Percentiles rank a stretch among this genome's conserved stretches.
Evolutionary conservation across 2,113 vertebrate genomes (phyloP).

Genomic region (Cebidichthys violaceus): DNA sequence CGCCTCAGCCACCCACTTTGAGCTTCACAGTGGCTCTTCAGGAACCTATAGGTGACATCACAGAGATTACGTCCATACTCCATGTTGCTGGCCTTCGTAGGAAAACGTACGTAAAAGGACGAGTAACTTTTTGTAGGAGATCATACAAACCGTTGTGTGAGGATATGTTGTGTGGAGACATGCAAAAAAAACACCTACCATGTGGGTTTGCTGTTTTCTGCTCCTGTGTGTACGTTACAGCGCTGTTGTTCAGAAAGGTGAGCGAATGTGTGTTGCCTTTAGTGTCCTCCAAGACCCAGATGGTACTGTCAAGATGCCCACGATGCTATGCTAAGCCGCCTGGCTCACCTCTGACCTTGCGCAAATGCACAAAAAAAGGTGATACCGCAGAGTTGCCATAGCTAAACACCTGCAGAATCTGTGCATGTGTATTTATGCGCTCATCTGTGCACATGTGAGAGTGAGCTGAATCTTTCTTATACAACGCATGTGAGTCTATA

Average conservation of each 20-base stretch:
- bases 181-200: background rate
- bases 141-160: too few species aligned
- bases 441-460: background rate
- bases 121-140: too few species aligned
- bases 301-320: slow-evolving; percentile 50
- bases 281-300: slow-evolving; percentile 40
- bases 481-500: slow-evolving; percentile 8
- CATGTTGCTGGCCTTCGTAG: too few species aligned
- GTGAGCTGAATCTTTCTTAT: background rate
- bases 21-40: too few species aligned
- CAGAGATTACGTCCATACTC: too few species aligned
- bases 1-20: too few species aligned
- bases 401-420: slow-evolving; percentile 10
- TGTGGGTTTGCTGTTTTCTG: slow-evolving; percentile 5
- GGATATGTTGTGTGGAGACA: too few species aligned
- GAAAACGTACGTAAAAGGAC: too few species aligned
- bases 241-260: slow-evolving; percentile 13
- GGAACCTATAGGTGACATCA: too few species aligned
- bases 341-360: slow-evolving; percentile 47
- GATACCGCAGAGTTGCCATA: slow-evolving; percentile 1
- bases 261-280: slow-evolving; percentile 14
- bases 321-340: background rate
- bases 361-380: slow-evolving; percentile 24
- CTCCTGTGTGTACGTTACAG: slow-evolving; percentile 2
- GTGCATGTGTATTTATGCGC: background rate